Base-by-base conservation (phyloP, 2,888 invertebrate genomes). In the Lasioglossum vierecki region DNA sequence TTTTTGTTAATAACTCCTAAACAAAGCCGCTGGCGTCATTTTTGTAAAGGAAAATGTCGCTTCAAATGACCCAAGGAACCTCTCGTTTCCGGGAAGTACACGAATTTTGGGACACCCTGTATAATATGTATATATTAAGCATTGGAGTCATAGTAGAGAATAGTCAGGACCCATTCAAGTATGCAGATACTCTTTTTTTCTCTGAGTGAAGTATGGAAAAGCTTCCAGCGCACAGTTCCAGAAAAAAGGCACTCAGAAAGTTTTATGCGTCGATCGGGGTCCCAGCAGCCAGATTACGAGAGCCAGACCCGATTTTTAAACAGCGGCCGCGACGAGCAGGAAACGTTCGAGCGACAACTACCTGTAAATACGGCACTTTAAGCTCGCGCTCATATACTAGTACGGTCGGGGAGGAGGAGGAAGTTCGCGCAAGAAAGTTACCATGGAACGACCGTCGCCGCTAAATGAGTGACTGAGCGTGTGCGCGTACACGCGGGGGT, bases 331-430 rank as follows among this genome's bases (percentile, higher is more conserved):
- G 13, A 53, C 76, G 49, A 66, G 76, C 46, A 49, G 76, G 68
- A 77, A 53, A 77, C 46, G 76, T 77, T 39, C 35, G 49, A 53
- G 76, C 53, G 76, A 68, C 76, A 49, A 68, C 68, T 68, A 39
- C 76, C 68, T 53, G 72, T 72, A 68, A 77, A 77, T 77, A 77
- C 76, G 66, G 39, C 76, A 77, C 76, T 77, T 77, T 68, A 77
- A 77, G 49, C 53, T 68, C 60, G 60, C 60, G 60, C 26, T 2
- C 60, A 26, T 60, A 60, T 26, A 26, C 15, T 26, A 9, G 3
- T 3, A 53, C 9, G 22, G 0, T 4, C 5, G 35, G 26, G 49
- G 53, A 5, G 39, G 35, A 5, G 39, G 35, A 39, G 49, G 39
- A 68, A 68, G 15, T 77, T 77, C 53, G 22, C 68, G 39, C 18